Percentiles rank a stretch among this genome's conserved stretches.
phyloP scores from a whole-genome alignment of 2,888 invertebrate genomes.

The Cheilosia soror region DNA sequence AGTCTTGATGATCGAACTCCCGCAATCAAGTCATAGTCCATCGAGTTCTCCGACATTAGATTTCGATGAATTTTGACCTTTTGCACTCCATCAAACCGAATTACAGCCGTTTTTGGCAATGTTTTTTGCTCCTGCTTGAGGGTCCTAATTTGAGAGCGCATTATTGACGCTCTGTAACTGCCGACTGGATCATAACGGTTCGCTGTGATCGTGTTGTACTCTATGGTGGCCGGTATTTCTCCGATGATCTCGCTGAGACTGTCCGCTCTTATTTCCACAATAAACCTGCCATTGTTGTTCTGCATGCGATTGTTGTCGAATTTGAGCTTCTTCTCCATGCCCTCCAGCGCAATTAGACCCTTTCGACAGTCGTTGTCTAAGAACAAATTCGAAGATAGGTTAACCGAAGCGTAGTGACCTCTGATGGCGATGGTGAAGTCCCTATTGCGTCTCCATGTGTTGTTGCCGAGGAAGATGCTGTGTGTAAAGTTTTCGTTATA shows the following conservation, averaged over 20 bases:
- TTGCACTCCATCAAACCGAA: conserved; percentile 97
- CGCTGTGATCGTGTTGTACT: conserved; percentile 90
- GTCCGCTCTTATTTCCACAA: conserved; percentile 94
- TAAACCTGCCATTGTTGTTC: conserved; percentile 91
- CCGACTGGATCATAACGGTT: conserved; percentile 85
- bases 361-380: conserved; percentile 92
- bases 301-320: conserved; percentile 92
- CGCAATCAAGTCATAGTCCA: conserved; percentile 96
- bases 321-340: conserved; percentile 98
- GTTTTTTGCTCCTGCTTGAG: conserved; percentile 81
- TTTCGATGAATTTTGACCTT: conserved; percentile 96
- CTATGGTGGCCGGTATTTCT: conserved; percentile 91
- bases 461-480: conserved; percentile 93
- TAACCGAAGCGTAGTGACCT: conserved; percentile 96
- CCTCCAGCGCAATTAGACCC: conserved; percentile 91
- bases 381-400: conserved; percentile 93
- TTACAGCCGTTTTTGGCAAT: conserved; percentile 89
- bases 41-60: conserved; percentile 91
- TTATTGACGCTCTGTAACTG: conserved; percentile 77
- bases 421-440: conserved; percentile 93
- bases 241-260: conserved; percentile 97
- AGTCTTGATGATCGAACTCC: conserved; percentile 95
- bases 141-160: conserved; percentile 79
- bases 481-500: conserved; percentile 98
- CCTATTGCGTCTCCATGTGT: conserved; percentile 93